These are phyloP conservation scores for Heliconius aoede DNA, from an alignment of 2,888 invertebrate species.

Conservation along the genomic window DNA sequence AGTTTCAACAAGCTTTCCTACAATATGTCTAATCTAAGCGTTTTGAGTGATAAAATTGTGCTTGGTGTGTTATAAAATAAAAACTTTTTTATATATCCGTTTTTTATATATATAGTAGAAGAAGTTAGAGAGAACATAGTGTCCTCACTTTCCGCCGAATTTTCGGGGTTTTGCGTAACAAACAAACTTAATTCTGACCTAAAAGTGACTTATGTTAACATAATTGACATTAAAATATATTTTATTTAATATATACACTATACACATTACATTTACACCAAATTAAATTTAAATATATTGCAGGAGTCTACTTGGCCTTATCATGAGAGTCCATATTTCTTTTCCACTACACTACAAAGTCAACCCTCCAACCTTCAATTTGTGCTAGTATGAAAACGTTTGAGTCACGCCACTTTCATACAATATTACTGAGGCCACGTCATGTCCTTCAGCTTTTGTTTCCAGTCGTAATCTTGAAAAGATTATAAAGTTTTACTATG, in stretches of 20 bases:
- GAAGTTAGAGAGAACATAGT: too few relatives aligned
- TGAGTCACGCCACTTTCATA: slow-evolving; percentile 44
- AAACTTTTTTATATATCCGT: neutral
- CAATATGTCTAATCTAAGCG: slow-evolving; percentile 12
- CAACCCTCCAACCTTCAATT: slow-evolving; percentile 40
- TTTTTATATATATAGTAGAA: too few relatives aligned
- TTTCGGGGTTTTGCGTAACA: too few relatives aligned
- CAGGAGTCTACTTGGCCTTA: neutral
- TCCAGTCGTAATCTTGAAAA: slow-evolving; percentile 39
- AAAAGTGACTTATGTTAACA: neutral
- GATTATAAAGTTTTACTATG: slow-evolving; percentile 28
- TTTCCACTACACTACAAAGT: slow-evolving; percentile 33
- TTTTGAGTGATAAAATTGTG: neutral
- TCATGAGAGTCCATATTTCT: slow-evolving; percentile 3
- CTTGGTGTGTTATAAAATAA: neutral
- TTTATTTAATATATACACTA: neutral
- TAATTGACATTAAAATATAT: neutral
- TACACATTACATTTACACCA: neutral
- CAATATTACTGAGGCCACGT: slow-evolving; percentile 42
- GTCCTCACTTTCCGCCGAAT: too few relatives aligned
- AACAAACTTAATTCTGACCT: too few relatives aligned
- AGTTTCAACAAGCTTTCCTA: slow-evolving; percentile 29
- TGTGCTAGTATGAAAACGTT: slow-evolving; percentile 39
- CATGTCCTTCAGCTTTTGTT: slow-evolving; percentile 43
- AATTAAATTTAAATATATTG: slow-evolving; percentile 4